These are phyloP conservation scores for Zygothrica quintamaculata DNA, from an alignment of 2,888 invertebrate genomes.

Conservation along the genomic window DNA sequence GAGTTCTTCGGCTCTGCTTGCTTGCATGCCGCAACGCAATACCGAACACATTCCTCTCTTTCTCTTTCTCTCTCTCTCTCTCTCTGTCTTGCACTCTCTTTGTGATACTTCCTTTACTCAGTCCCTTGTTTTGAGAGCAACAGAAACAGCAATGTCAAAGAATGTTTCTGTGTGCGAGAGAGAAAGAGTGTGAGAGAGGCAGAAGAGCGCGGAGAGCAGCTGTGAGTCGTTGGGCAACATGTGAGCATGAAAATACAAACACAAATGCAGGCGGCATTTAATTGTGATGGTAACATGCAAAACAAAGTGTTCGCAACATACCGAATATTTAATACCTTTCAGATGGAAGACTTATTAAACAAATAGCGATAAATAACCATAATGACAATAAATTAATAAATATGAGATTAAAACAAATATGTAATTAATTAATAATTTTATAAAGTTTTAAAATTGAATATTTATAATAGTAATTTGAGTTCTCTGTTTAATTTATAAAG, in stretches of 20 bases:
- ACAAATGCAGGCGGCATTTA: constrained; percentile 53
- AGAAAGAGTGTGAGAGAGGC: constrained; percentile 10
- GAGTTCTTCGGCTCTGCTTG: constrained; percentile 35
- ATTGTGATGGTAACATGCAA: constrained; percentile 43
- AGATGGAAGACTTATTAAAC: background rate
- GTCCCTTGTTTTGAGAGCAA: constrained; percentile 5
- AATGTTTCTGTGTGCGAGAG: constrained; percentile 1
- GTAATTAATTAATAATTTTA: too few species aligned
- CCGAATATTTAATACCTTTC: constrained; percentile 29
- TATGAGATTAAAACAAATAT: too few species aligned
- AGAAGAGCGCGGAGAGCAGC: constrained; percentile 38
- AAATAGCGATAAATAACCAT: background rate
- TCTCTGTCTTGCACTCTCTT: constrained; percentile 1
- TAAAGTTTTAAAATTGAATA: too few species aligned
- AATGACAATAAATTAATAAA: too few species aligned
- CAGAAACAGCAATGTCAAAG: background rate
- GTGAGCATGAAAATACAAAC: constrained; percentile 51
- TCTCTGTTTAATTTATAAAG: too few species aligned
- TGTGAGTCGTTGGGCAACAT: constrained; percentile 51
- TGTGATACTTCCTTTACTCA: too few species aligned
- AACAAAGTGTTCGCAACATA: background rate
- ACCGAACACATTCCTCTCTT: constrained; percentile 16
- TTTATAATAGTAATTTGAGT: too few species aligned
- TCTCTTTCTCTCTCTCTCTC: constrained; percentile 14
- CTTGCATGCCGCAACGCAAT: constrained; percentile 52